phyloP scores from a whole-genome alignment of 2,888 invertebrate species.

The Heteropelma amictum region DNA sequence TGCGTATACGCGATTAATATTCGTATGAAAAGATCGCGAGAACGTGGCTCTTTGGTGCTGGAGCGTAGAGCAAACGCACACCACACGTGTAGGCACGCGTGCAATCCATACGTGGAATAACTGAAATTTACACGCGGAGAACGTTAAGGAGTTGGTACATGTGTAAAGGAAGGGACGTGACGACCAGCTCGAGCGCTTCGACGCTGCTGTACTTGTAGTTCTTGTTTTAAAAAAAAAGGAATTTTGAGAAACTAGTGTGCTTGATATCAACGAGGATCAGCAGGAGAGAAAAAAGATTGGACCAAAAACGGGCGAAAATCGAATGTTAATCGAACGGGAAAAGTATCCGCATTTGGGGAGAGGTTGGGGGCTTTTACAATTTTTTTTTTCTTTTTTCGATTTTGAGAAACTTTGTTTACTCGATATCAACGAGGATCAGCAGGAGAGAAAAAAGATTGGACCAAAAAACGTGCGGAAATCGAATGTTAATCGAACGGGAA shows the following conservation, averaged over 20 bases:
- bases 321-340: not conserved
- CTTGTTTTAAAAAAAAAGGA: not conserved
- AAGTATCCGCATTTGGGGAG: too few relatives aligned
- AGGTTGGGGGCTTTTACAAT: too few relatives aligned
- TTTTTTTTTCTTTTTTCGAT: too few relatives aligned
- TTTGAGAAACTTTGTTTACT: too few relatives aligned
- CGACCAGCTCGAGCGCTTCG: constrained; percentile 45
- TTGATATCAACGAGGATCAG: not conserved
- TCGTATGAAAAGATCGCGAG: too few relatives aligned
- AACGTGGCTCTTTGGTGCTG: too few relatives aligned
- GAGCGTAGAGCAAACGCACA: not conserved
- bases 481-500: not conserved
- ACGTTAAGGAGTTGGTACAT: constrained; percentile 47
- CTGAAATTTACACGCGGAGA: constrained; percentile 27
- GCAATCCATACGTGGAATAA: constrained; percentile 35
- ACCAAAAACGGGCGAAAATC: constrained; percentile 1
- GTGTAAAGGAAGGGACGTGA: constrained; percentile 52
- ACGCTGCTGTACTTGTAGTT: constrained; percentile 21
- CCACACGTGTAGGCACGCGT: constrained; percentile 49
- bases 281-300: not conserved
- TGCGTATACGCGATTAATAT: too few relatives aligned
- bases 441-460: not conserved
- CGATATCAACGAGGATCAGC: not conserved
- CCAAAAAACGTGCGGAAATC: not conserved
- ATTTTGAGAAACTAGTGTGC: not conserved